phyloP scores from a whole-genome alignment of 2,113 vertebrate genomes.

The Syngnathus typhle region DNA sequence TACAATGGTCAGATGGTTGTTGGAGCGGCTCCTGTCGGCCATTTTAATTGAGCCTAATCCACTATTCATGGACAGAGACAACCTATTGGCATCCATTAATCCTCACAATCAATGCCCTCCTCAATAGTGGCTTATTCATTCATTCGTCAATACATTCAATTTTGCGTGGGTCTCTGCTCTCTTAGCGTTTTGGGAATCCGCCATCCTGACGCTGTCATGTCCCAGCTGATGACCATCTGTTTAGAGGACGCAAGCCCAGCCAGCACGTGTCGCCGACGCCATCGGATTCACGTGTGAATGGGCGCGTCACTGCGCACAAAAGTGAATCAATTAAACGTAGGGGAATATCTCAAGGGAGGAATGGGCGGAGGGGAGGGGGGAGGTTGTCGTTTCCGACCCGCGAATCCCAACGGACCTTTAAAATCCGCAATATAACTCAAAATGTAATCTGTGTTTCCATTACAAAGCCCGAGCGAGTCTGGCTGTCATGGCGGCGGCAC shows the following conservation, averaged over 20 bases:
- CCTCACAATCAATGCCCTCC: slow-evolving; percentile 47
- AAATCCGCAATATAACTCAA: slow-evolving; percentile 53
- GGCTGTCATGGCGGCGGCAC: slow-evolving; percentile 2
- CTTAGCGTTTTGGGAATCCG: neutral
- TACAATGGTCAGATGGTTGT: neutral
- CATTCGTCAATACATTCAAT: slow-evolving; percentile 54
- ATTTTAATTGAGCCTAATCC: slow-evolving; percentile 39
- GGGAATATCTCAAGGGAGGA: slow-evolving; percentile 35
- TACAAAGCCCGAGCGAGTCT: slow-evolving; percentile 18
- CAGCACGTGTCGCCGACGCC: slow-evolving; percentile 30
- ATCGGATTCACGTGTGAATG: slow-evolving; percentile 40
- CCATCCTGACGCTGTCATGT: slow-evolving; percentile 1
- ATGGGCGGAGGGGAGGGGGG: neutral
- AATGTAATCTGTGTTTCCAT: slow-evolving; percentile 51
- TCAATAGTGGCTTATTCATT: slow-evolving; percentile 61
- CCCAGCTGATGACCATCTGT: slow-evolving; percentile 34
- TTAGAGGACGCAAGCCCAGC: slow-evolving; percentile 5
- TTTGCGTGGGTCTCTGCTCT: neutral
- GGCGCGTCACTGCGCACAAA: slow-evolving; percentile 51
- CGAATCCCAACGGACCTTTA: slow-evolving; percentile 50
- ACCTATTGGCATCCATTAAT: slow-evolving; percentile 60
- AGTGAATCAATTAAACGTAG: slow-evolving; percentile 67
- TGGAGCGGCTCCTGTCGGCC: slow-evolving; percentile 13
- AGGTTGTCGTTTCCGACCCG: slow-evolving; percentile 20
- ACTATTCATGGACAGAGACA: slow-evolving; percentile 53